phyloP scores from a whole-genome alignment of 1,140 invertebrate genomes.

The Rhagoletis zephyria region DNA sequence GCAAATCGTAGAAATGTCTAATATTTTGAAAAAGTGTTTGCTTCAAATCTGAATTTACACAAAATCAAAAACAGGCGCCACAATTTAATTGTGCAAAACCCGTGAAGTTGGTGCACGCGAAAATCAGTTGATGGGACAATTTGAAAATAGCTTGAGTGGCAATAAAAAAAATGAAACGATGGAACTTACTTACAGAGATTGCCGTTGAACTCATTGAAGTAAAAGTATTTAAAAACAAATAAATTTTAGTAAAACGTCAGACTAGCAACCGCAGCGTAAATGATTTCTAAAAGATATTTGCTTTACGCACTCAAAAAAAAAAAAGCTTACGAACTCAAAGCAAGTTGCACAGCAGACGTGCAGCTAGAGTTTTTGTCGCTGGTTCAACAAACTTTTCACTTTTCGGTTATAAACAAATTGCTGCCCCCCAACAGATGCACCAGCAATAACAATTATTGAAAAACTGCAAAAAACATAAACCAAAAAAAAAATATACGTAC shows the following conservation, averaged over 20 bases:
- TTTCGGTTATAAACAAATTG: conserved; percentile 34
- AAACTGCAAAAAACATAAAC: not conserved
- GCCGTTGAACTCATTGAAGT: not conserved
- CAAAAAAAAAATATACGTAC: not conserved
- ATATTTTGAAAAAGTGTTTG: not conserved
- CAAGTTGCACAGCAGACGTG: not conserved
- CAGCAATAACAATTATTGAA: not conserved
- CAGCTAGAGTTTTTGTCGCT: not conserved
- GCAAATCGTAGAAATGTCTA: not conserved
- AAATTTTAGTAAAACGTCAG: not conserved
- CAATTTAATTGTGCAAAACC: not conserved
- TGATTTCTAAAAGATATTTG: no score
- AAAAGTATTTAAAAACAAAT: not conserved
- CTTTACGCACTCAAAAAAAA: not conserved
- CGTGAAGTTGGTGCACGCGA: not conserved
- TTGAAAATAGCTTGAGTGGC: not conserved
- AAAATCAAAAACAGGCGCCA: not conserved
- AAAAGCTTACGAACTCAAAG: not conserved
- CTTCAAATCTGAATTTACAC: not conserved
- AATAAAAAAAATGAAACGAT: not conserved
- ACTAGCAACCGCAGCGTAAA: no score
- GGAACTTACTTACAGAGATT: not conserved
- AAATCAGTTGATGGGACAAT: not conserved
- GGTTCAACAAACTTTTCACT: conserved; percentile 46
- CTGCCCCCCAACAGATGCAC: conserved; percentile 29